These are phyloP conservation scores for Podiceps cristatus DNA, from an alignment of 2,113 vertebrate species.

Conservation along the genomic window DNA sequence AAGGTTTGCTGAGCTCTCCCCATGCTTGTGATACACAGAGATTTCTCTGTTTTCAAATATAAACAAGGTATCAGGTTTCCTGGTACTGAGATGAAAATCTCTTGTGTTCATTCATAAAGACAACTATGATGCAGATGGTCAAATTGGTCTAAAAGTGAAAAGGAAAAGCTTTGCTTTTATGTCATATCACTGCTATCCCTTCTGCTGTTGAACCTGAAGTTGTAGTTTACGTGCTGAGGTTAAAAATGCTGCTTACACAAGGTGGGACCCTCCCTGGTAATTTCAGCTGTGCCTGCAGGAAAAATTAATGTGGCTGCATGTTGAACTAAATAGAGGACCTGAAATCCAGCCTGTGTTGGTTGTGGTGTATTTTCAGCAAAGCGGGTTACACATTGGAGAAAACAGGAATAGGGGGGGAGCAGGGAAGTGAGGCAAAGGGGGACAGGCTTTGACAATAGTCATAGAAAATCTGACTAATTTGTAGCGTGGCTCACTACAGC, in stretches of 20 bases:
- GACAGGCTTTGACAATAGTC: background rate
- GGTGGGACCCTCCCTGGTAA: background rate
- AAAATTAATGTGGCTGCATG: accelerated
- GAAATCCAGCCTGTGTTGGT: background rate
- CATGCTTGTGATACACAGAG: background rate
- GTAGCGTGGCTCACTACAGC: background rate
- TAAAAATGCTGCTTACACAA: background rate
- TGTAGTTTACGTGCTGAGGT: background rate
- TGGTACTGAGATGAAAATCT: background rate
- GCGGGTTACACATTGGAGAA: accelerated
- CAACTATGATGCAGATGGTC: background rate
- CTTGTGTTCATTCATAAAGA: background rate
- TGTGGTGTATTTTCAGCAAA: background rate
- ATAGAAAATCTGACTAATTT: background rate
- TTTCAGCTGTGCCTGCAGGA: background rate
- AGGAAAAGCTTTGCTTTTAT: background rate
- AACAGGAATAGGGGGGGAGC: background rate
- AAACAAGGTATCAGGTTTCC: background rate
- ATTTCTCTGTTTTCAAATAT: background rate
- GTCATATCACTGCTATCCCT: background rate
- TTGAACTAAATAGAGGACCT: background rate
- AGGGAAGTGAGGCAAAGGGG: background rate
- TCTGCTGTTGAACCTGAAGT: background rate
- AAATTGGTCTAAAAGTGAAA: background rate
- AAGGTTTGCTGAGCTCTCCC: background rate